Evolutionary conservation across 1,140 invertebrate species (phyloP), one percentile per base, ranked within the genome.

Genomic region (Nasonia giraulti): DNA sequence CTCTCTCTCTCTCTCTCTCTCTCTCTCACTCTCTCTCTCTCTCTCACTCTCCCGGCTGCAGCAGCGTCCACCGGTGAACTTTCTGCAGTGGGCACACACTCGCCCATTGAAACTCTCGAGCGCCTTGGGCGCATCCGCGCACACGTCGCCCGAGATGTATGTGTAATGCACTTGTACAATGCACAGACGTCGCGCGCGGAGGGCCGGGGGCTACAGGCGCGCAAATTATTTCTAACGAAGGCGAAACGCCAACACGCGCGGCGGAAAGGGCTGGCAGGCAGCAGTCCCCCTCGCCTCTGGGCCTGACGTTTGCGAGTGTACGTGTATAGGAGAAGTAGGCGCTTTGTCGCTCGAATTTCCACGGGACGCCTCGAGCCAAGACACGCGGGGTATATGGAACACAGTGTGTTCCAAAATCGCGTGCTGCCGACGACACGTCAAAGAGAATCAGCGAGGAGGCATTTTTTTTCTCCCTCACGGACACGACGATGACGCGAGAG

Each of bases 191-290:
- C 55, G 55, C 5, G 55, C 14, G 55, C 5, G 55, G 2, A 50
- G 11, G 4, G 8, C 33, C 78, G 2, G 7, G 2, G 68, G 40
- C 55, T n/a, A 62, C 6, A 17, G 23, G 37, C 33, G 10, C 71
- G 80, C 27, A 31, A 82, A 82, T 75, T 82, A 81, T 81, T 81
- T 81, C 40, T 81, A 73, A 81, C 79, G 68, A 73, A 75, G 47
- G 33, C 44, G 6, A 37, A 75, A 23, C 50, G 27, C 40, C 31
- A 82, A 82, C 44, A 75, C 31, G 68, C 27, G 68, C 31, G 11
- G 31, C 2, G 68, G 23, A 17, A 69, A 17, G 4, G 50, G 12
- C 5, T 17, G 14, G 27, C 27, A 27, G 27, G 27, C 5, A 50
- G 20, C 17, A 62, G 55, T 62, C 55, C 55, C 55, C 20, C 55